These are phyloP conservation scores for Nycticryphes semicollaris DNA, from an alignment of 2,113 vertebrate genomes.

Conservation along the genomic window DNA sequence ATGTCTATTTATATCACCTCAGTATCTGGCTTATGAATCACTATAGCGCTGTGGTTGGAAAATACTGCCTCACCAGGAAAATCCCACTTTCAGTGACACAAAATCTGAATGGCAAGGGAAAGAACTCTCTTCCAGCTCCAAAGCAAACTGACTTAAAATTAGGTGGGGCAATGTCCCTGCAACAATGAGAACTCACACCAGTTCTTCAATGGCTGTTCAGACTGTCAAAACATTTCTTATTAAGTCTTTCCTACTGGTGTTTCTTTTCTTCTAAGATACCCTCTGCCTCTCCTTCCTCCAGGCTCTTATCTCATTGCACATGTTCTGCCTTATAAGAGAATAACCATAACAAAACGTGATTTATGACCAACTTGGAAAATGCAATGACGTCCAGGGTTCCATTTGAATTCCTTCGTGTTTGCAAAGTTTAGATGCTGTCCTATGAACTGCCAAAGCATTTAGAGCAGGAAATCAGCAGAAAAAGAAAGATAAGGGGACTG, in stretches of 20 bases:
- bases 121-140: neutral
- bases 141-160: neutral
- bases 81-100: neutral
- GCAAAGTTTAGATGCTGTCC: neutral
- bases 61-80: slow-evolving; percentile 28
- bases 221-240: slow-evolving; percentile 31
- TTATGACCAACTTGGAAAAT: neutral
- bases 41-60: neutral
- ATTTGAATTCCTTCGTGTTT: slow-evolving; percentile 3
- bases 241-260: slow-evolving; percentile 14
- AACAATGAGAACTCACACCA: neutral
- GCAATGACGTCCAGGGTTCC: neutral
- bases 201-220: neutral
- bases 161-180: neutral
- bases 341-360: slow-evolving; percentile 32
- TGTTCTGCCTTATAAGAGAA: neutral
- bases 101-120: neutral
- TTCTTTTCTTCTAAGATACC: neutral
- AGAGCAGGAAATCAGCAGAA: slow-evolving; percentile 46
- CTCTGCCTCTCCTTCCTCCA: slow-evolving; percentile 30
- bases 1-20: slow-evolving; percentile 29
- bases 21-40: slow-evolving; percentile 50
- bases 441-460: neutral
- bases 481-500: slow-evolving; percentile 20
- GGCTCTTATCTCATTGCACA: slow-evolving; percentile 67